phyloP scores from a whole-genome alignment of 2,797 vertebrate species.

The Emys orbicularis region DNA sequence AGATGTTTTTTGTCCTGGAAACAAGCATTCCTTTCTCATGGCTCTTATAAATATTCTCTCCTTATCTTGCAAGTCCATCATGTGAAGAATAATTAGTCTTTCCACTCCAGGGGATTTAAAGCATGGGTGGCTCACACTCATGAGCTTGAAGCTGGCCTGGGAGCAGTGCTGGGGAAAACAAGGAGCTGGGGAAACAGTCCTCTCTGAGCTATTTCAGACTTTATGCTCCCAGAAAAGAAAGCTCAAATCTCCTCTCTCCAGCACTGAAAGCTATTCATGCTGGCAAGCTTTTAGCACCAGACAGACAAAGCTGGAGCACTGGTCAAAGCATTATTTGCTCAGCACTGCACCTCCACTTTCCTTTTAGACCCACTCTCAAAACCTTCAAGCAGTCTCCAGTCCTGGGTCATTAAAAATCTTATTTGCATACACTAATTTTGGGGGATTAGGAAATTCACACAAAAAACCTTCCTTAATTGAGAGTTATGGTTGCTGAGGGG shows the following conservation, averaged over 20 bases:
- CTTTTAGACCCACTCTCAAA: neutral
- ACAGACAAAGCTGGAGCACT: neutral
- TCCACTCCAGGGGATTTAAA: neutral
- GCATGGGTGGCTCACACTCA: neutral
- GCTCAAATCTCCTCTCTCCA: neutral
- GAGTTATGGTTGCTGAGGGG: neutral
- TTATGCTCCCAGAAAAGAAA: neutral
- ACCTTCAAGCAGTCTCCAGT: neutral
- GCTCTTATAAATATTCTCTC: slow-evolving; percentile 65
- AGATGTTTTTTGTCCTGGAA: slow-evolving; percentile 47
- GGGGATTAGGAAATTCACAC: neutral
- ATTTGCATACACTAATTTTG: neutral
- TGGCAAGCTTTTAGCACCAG: neutral
- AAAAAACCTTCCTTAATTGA: neutral
- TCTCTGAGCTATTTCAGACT: neutral
- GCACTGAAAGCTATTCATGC: neutral
- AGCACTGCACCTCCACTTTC: neutral
- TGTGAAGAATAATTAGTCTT: slow-evolving; percentile 13
- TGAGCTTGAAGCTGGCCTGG: neutral
- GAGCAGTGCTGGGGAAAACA: neutral
- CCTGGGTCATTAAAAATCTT: neutral
- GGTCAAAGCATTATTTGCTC: neutral
- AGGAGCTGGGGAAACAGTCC: neutral
- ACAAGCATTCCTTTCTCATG: slow-evolving; percentile 71
- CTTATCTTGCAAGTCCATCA: slow-evolving; percentile 60